A percentile compares a stretch with the other conserved stretches of the same genome.
Evolutionary conservation across 2,888 invertebrate species (phyloP).

Genomic region (Sepioteuthis lessoniana): DNA sequence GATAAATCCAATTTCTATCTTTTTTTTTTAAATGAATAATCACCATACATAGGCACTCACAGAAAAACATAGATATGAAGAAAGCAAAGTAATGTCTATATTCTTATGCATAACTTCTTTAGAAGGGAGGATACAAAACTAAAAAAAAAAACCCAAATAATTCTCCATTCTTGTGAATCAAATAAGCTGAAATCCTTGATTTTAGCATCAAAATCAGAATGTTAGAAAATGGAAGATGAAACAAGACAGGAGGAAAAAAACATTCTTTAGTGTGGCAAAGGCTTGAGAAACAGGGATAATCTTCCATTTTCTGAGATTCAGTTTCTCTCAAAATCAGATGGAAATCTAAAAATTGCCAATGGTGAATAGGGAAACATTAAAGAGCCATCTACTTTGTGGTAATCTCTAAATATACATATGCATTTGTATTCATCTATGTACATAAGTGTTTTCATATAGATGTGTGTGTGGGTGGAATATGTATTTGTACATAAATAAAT

Average conservation of each 20-base stretch:
- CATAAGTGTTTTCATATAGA: no score
- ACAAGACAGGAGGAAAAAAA: neutral
- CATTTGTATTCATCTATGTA: no score
- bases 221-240: neutral
- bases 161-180: neutral
- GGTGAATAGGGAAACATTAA: neutral
- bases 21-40: neutral
- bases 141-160: neutral
- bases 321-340: constrained; percentile 5
- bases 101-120: neutral
- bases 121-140: neutral
- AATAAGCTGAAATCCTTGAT: constrained; percentile 6
- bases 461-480: no score
- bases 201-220: constrained; percentile 14
- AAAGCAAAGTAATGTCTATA: neutral
- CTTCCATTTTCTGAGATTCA: constrained; percentile 13
- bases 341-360: neutral
- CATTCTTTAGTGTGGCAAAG: neutral
- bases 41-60: neutral
- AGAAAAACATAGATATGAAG: neutral
- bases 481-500: no score
- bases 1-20: neutral
- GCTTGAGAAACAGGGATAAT: neutral
- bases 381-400: neutral
- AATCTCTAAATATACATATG: no score